These are phyloP conservation scores for Oophaga pumilio DNA, from an alignment of 2,113 vertebrate genomes.

Conservation along the genomic window DNA sequence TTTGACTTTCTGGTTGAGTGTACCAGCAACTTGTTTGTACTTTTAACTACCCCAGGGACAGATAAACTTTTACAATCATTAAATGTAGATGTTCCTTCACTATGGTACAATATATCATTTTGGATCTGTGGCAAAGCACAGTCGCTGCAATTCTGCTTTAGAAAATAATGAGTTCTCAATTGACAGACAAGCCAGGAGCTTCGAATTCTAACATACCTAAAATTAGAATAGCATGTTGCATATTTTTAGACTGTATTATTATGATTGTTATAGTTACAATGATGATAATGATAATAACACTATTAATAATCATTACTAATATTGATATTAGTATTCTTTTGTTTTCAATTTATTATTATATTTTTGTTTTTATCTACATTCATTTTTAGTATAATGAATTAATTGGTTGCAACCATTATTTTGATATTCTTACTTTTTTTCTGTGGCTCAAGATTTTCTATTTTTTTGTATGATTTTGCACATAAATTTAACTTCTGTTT, in stretches of 20 bases:
- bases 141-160: slow-evolving; percentile 4
- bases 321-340: neutral
- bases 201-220: slow-evolving; percentile 4
- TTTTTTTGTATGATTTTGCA: too few species aligned
- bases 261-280: too few species aligned
- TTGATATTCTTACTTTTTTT: neutral
- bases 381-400: neutral
- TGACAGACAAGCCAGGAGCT: slow-evolving; percentile 23
- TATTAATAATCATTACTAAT: neutral
- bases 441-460: neutral
- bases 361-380: neutral
- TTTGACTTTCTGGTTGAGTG: slow-evolving; percentile 49
- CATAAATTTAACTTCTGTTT: neutral
- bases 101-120: slow-evolving; percentile 41
- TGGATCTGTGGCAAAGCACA: slow-evolving; percentile 28
- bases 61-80: slow-evolving; percentile 47
- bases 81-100: slow-evolving; percentile 42
- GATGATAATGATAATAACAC: too few species aligned
- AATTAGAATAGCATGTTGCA: slow-evolving; percentile 2
- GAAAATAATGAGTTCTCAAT: slow-evolving; percentile 38
- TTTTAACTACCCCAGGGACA: slow-evolving; percentile 47
- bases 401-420: neutral
- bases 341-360: neutral
- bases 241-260: neutral
- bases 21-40: slow-evolving; percentile 55